phyloP scores from a whole-genome alignment of 2,888 invertebrate species.

The Eudasyphora cyanicolor region DNA sequence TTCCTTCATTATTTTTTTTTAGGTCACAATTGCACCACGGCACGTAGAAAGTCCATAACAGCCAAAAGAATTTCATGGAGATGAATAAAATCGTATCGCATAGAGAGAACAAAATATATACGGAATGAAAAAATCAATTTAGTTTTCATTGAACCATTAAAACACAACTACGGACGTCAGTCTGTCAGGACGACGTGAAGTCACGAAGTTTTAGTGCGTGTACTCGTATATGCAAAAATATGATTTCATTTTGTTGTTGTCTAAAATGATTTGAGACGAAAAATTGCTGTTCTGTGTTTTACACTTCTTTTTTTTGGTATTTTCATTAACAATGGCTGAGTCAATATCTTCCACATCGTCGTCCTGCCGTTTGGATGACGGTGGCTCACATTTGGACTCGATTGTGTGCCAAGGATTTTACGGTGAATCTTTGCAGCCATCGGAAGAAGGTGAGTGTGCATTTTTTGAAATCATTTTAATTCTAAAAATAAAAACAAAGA shows the following conservation, averaged over 20 bases:
- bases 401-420: slow-evolving; percentile 91
- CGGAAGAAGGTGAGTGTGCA: slow-evolving; percentile 87
- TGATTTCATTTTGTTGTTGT: not conserved
- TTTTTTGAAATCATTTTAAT: not conserved
- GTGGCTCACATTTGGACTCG: slow-evolving; percentile 74
- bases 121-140: slow-evolving; percentile 7
- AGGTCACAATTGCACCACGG: slow-evolving; percentile 14
- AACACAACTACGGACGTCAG: not conserved
- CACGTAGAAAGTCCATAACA: not conserved
- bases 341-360: slow-evolving; percentile 58
- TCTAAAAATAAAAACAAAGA: not conserved
- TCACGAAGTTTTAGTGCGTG: slow-evolving; percentile 2
- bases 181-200: not conserved
- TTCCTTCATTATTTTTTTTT: too few relatives aligned
- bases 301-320: not conserved
- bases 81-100: not conserved
- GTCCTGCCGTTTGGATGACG: slow-evolving; percentile 71
- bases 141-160: not conserved
- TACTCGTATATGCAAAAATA: not conserved
- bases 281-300: not conserved
- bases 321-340: not conserved
- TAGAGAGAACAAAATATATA: not conserved
- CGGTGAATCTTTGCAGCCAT: slow-evolving; percentile 91
- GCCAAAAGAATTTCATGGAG: not conserved
- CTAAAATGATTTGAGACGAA: not conserved